phyloP scores from a whole-genome alignment of 2,113 vertebrate species.

The Hystrix brachyura region DNA sequence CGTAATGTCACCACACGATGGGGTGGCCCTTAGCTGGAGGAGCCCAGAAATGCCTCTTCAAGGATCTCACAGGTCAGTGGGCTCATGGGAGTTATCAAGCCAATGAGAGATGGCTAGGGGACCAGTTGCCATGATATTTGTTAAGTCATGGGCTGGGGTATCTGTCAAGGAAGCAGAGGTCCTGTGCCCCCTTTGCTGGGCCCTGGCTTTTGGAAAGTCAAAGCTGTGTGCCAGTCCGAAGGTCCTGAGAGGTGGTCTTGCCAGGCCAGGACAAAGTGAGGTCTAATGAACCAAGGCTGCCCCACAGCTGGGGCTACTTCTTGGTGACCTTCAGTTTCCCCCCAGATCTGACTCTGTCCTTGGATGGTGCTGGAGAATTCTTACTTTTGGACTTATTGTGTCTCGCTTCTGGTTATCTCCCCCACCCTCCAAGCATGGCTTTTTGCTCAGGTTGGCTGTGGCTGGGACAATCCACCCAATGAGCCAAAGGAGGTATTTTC shows the following conservation, averaged over 20 bases:
- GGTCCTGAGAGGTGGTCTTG: neutral
- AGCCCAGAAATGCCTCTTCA: neutral
- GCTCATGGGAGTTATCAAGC: neutral
- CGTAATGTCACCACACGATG: neutral
- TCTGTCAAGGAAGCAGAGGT: neutral
- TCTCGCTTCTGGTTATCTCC: neutral
- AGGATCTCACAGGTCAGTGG: neutral
- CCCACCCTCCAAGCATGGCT: neutral
- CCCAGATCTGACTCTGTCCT: neutral
- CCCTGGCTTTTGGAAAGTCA: neutral
- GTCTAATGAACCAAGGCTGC: neutral
- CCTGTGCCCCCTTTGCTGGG: neutral
- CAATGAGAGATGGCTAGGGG: neutral
- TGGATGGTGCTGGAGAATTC: neutral
- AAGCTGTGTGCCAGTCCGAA: neutral
- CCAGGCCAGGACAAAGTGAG: neutral
- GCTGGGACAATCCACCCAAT: neutral
- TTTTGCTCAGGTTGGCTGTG: conserved; percentile 51
- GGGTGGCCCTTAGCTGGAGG: neutral
- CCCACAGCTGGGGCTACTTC: neutral
- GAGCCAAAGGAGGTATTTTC: conserved; percentile 72
- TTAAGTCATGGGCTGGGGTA: too few relatives aligned
- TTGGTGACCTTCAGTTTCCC: neutral
- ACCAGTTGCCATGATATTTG: neutral
- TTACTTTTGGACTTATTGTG: neutral